Conservation (phyloP, 2,888 invertebrate genomes). For the Ceriagrion tenellum region DNA sequence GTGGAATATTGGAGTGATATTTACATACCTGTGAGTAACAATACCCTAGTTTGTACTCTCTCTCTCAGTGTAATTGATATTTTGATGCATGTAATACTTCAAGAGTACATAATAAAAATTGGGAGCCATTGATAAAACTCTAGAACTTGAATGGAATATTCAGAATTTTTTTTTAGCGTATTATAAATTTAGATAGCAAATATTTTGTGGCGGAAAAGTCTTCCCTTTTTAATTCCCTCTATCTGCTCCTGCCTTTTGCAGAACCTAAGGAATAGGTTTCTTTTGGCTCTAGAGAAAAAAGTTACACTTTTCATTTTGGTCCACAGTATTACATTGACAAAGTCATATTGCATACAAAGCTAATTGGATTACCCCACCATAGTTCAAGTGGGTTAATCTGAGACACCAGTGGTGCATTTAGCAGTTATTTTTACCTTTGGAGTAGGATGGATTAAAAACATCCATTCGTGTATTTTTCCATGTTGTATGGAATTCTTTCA, state of each 20-base stretch:
- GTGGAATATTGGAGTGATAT: slow-evolving; percentile 45
- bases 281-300: neutral
- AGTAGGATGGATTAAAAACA: neutral
- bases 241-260: neutral
- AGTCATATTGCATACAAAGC: neutral
- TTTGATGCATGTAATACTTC: slow-evolving; percentile 14
- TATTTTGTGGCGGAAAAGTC: slow-evolving; percentile 23
- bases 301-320: neutral
- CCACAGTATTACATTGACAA: neutral
- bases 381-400: neutral
- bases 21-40: slow-evolving; percentile 13
- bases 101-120: neutral
- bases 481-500: neutral
- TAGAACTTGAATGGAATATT: neutral
- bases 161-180: neutral
- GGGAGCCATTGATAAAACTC: slow-evolving; percentile 19
- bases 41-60: slow-evolving; percentile 33
- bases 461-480: neutral
- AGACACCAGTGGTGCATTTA: slow-evolving; percentile 14
- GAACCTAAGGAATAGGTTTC: neutral
- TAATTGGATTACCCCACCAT: neutral
- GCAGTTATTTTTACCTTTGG: neutral
- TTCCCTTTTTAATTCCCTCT: slow-evolving; percentile 14
- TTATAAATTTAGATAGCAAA: neutral
- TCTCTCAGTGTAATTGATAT: neutral